A percentile compares a stretch with the other conserved stretches of the same genome.
Evolutionary conservation across 23 tunicate genomes (phyloP).

Genomic region (Clavelina lepadiformis): DNA sequence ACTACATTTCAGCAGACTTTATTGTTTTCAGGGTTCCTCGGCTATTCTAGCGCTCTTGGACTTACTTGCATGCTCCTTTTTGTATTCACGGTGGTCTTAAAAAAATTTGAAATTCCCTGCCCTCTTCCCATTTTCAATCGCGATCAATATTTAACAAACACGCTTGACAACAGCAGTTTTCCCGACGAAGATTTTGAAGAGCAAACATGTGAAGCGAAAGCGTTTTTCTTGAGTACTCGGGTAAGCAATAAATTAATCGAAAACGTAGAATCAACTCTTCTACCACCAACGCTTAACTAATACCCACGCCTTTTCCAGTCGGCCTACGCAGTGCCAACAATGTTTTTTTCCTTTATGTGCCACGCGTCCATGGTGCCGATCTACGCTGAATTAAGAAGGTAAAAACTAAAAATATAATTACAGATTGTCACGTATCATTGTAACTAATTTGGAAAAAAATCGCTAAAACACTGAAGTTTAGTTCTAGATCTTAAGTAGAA

Average conservation of each 20-base stretch:
- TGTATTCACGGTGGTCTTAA: constrained; percentile 58
- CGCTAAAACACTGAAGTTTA: too few relatives aligned
- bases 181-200: constrained; percentile 23
- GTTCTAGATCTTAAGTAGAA: too few relatives aligned
- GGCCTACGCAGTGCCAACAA: constrained; percentile 90
- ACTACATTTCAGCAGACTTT: too few relatives aligned
- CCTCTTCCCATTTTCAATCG: constrained; percentile 21
- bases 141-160: too few relatives aligned
- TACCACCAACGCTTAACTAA: neutral
- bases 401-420: neutral
- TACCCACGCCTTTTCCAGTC: constrained; percentile 23
- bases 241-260: constrained; percentile 17
- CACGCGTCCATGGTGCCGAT: constrained; percentile 97
- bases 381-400: constrained; percentile 81
- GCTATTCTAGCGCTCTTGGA: constrained; percentile 90
- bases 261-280: neutral
- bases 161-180: constrained; percentile 4
- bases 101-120: constrained; percentile 77
- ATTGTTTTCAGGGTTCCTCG: constrained; percentile 66
- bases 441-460: too few relatives aligned
- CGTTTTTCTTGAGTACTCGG: constrained; percentile 36
- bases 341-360: constrained; percentile 90
- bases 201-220: constrained; percentile 62
- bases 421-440: too few relatives aligned
- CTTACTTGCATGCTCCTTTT: constrained; percentile 74